These are phyloP conservation scores for Drosophila tani DNA, from an alignment of 1,140 invertebrate genomes.

Conservation along the genomic window DNA sequence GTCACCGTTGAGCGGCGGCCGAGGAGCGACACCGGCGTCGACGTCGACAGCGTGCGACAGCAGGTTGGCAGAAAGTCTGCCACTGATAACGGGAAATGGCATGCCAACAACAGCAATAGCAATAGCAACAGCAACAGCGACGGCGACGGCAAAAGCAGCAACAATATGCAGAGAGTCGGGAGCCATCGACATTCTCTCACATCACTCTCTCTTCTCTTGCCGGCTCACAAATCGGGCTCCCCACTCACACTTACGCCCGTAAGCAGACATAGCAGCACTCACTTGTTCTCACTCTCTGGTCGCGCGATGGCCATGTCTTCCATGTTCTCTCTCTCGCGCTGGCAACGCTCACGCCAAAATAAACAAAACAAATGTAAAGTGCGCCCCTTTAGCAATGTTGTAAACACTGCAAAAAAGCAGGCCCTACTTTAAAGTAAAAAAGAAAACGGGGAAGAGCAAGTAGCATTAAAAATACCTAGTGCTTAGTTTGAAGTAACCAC, in stretches of 20 bases:
- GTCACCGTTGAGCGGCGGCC: conserved; percentile 53
- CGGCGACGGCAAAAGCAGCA: conserved; percentile 49
- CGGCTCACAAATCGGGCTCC: conserved; percentile 38
- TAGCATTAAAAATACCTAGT: no score
- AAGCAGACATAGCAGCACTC: conserved; percentile 23
- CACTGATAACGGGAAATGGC: conserved; percentile 81
- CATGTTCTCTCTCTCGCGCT: conserved; percentile 40
- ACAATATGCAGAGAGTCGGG: conserved; percentile 38
- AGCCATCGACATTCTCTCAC: conserved; percentile 40
- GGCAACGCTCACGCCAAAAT: conserved; percentile 78
- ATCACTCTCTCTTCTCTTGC: conserved; percentile 21
- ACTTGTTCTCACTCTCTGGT: conserved; percentile 6
- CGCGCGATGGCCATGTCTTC: conserved; percentile 41
- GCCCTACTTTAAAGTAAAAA: neutral
- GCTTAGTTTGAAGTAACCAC: neutral
- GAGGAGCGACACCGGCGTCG: conserved; percentile 21
- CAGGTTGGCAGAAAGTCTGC: conserved; percentile 81
- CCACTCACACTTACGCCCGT: conserved; percentile 19
- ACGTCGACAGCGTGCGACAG: conserved; percentile 56
- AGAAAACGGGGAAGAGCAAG: no score
- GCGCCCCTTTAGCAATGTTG: conserved; percentile 49
- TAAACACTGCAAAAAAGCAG: conserved; percentile 11
- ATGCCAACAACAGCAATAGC: conserved; percentile 65
- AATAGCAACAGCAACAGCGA: conserved; percentile 37
- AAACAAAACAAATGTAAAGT: conserved; percentile 83